Evolutionary conservation across 2,888 invertebrate species (phyloP).

Genomic region (Branchellion lobata): DNA sequence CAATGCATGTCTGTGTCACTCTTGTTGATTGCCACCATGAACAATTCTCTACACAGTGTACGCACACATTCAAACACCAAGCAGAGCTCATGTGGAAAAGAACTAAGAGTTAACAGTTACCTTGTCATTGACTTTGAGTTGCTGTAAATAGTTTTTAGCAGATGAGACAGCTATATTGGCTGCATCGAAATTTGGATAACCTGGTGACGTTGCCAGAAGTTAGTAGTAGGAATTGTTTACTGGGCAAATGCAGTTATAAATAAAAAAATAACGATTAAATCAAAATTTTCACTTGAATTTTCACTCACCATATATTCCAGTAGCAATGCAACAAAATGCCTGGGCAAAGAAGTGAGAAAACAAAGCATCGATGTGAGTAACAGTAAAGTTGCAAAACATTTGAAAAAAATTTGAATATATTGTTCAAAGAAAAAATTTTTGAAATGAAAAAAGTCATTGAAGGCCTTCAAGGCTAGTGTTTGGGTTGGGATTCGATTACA

Average conservation of each 20-base stretch:
- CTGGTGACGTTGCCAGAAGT: not conserved
- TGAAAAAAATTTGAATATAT: too few species aligned
- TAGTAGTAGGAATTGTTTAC: not conserved
- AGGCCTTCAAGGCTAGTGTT: too few species aligned
- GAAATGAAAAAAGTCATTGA: too few species aligned
- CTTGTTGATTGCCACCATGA: too few species aligned
- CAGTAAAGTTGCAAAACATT: too few species aligned
- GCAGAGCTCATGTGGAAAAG: too few species aligned
- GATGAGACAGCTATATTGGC: not conserved
- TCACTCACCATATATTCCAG: conserved; percentile 76
- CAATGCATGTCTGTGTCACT: too few species aligned
- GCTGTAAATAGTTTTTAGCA: not conserved
- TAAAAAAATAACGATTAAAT: not conserved
- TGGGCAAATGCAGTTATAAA: not conserved
- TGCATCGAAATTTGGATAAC: not conserved
- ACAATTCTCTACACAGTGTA: too few species aligned
- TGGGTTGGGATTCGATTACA: too few species aligned
- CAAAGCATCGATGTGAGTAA: too few species aligned
- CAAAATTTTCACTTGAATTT: not conserved
- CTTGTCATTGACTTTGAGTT: not conserved
- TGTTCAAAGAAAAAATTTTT: too few species aligned
- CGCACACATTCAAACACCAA: too few species aligned
- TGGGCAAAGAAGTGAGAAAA: conserved; percentile 54
- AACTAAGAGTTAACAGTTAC: not conserved
- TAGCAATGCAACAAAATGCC: conserved; percentile 85